phyloP scores from a whole-genome alignment of 2,888 invertebrate genomes.

The Brassicogethes aeneus region DNA sequence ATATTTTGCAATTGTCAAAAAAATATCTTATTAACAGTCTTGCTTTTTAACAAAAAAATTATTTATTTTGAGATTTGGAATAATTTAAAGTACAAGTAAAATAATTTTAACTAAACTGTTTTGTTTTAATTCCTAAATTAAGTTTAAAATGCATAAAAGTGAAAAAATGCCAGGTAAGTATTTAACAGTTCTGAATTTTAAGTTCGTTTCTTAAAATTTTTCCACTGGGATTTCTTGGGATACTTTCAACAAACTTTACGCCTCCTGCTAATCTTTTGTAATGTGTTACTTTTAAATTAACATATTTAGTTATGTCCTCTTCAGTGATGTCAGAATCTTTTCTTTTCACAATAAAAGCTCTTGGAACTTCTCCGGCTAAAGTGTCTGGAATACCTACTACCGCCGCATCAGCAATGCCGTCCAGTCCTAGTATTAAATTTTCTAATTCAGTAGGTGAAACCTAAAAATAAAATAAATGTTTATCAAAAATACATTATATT shows the following conservation, averaged over 20 bases:
- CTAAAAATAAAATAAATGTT: constrained; percentile 45
- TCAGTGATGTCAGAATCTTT: constrained; percentile 47
- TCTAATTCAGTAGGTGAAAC: constrained; percentile 83
- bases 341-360: constrained; percentile 61
- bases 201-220: constrained; percentile 67
- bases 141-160: too few relatives aligned
- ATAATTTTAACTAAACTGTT: too few relatives aligned
- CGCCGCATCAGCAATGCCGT: constrained; percentile 66
- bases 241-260: constrained; percentile 56
- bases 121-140: too few relatives aligned
- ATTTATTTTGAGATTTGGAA: too few relatives aligned
- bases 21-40: too few relatives aligned
- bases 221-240: constrained; percentile 68
- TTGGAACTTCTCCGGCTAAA: constrained; percentile 64
- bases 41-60: too few relatives aligned
- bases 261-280: constrained; percentile 68
- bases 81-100: too few relatives aligned
- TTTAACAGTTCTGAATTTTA: constrained; percentile 32
- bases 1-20: too few relatives aligned
- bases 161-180: too few relatives aligned
- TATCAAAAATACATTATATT: neutral
- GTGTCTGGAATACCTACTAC: constrained; percentile 68
- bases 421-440: constrained; percentile 61
- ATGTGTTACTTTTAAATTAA: constrained; percentile 57
- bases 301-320: constrained; percentile 48